Percentiles rank a stretch among this genome's conserved stretches.
phyloP scores from a whole-genome alignment of 2,113 vertebrate species.

The Suricata suricatta region DNA sequence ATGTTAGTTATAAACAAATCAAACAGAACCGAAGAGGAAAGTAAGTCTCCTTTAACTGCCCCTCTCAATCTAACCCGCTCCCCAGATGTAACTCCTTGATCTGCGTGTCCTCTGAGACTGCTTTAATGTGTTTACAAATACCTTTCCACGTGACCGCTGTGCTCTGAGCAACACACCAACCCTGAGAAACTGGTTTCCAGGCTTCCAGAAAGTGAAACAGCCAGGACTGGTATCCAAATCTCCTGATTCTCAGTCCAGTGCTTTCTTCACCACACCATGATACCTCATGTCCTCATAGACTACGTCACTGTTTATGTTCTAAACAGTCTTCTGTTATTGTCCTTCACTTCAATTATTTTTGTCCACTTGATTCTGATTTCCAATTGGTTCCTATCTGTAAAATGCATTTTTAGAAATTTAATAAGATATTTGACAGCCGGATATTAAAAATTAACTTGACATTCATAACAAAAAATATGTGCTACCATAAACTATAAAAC shows the following conservation, averaged over 20 bases:
- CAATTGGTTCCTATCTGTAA: neutral
- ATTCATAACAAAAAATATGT: neutral
- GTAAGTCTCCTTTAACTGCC: neutral
- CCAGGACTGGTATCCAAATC: neutral
- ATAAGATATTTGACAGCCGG: neutral
- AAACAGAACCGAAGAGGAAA: neutral
- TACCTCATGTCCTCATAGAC: neutral
- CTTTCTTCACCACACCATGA: neutral
- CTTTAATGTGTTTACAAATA: neutral
- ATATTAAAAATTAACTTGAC: neutral
- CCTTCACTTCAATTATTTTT: neutral
- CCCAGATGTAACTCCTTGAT: neutral
- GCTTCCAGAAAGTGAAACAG: neutral
- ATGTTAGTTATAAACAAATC: neutral
- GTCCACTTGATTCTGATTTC: neutral
- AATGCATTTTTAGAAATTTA: neutral
- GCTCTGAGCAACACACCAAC: neutral
- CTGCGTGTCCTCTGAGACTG: neutral
- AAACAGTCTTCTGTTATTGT: neutral
- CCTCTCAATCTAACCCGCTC: neutral
- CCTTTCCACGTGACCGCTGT: neutral
- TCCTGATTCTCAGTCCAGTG: neutral
- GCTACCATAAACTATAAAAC: neutral
- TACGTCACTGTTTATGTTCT: neutral
- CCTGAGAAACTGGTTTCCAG: neutral